phyloP scores from a whole-genome alignment of 2,888 invertebrate genomes.

The Drosophila paranaensis region DNA sequence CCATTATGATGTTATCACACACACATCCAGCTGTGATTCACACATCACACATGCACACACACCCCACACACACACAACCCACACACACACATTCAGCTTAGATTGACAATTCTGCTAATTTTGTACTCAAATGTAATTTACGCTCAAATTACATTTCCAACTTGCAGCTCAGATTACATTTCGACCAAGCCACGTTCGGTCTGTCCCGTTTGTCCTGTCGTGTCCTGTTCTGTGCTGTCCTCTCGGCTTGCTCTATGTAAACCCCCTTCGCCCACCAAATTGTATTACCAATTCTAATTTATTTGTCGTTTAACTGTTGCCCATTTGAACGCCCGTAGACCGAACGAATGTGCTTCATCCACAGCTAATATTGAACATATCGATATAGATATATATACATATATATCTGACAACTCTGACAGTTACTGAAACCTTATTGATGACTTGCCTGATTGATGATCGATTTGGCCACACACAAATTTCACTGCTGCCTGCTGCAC shows the following conservation, averaged over 20 bases:
- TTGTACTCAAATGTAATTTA: conserved; percentile 75
- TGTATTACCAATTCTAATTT: conserved; percentile 79
- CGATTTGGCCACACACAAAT: conserved; percentile 21
- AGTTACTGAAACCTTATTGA: conserved; percentile 41
- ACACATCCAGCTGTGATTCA: conserved; percentile 9
- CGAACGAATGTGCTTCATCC: conserved; percentile 17
- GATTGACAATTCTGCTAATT: conserved; percentile 80
- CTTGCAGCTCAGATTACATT: conserved; percentile 69
- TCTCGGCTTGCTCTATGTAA: neutral
- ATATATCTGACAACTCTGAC: conserved; percentile 1
- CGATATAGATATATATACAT: neutral
- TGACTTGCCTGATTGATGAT: conserved; percentile 36
- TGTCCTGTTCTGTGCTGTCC: neutral
- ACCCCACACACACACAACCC: no score
- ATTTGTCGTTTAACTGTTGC: conserved; percentile 75
- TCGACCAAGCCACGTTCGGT: conserved; percentile 3
- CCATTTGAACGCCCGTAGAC: conserved; percentile 51
- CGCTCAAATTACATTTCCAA: conserved; percentile 73
- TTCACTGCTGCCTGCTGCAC: neutral
- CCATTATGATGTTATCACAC: conserved; percentile 43
- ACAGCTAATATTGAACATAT: conserved; percentile 1
- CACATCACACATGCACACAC: conserved; percentile 3
- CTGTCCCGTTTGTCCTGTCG: neutral
- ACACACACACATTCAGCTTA: conserved; percentile 32
- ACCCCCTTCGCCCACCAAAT: conserved; percentile 37